Evolutionary conservation across 2,113 vertebrate species (phyloP).

Genomic region (Carettochelys insculpta): DNA sequence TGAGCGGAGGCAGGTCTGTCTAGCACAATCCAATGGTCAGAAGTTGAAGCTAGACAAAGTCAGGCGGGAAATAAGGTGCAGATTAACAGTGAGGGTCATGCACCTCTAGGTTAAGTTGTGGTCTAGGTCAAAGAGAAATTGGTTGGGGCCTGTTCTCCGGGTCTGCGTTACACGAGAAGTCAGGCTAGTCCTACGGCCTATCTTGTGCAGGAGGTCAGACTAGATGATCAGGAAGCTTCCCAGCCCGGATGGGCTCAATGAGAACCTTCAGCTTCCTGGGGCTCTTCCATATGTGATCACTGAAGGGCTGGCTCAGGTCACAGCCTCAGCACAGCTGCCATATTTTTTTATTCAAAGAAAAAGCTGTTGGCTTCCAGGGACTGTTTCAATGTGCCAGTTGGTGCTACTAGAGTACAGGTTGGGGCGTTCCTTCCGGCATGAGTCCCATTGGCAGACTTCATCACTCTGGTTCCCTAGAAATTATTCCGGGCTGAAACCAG

Average conservation of each 20-base stretch:
- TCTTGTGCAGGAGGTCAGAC: not conserved
- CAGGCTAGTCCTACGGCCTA: not conserved
- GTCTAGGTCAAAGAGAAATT: not conserved
- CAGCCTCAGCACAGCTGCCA: not conserved
- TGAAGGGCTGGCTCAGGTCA: not conserved
- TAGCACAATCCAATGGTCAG: not conserved
- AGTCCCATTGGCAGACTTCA: not conserved
- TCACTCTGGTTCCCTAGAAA: not conserved
- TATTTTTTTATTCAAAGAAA: not conserved
- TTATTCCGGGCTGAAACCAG: not conserved
- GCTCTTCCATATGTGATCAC: not conserved
- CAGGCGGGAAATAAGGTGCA: not conserved
- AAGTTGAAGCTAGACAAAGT: not conserved
- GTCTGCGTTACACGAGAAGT: no score
- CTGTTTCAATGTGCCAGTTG: not conserved
- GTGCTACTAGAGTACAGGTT: not conserved
- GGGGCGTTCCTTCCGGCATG: rapidly evolving
- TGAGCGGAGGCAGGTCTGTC: not conserved
- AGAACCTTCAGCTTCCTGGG: not conserved
- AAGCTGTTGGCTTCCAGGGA: not conserved
- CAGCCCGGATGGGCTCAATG: not conserved
- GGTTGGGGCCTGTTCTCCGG: not conserved
- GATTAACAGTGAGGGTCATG: not conserved
- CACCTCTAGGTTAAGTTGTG: not conserved
- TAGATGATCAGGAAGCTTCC: not conserved